Evolutionary conservation across 2,113 vertebrate species (phyloP), one percentile per base, ranked within the genome.

Genomic region (Oplegnathus fasciatus): DNA sequence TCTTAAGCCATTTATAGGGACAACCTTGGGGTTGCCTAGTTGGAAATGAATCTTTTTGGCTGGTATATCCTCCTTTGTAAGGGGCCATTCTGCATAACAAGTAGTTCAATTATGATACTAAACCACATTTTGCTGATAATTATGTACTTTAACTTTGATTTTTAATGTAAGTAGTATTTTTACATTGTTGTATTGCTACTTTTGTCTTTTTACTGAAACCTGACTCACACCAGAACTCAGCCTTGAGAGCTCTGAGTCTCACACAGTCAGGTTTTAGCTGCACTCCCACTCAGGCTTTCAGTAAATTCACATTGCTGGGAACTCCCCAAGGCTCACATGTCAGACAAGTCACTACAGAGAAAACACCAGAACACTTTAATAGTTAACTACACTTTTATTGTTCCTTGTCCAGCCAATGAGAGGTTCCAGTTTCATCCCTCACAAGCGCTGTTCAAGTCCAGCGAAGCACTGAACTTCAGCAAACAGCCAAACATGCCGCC

Each of bases 381-480:
- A 92, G 89, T 94, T 94, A 93, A 93, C 93, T 95, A 94, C 92
- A 92, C 82, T 85, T 95, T 94, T 94, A 94, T 94, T 95, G 90
- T 94, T 89, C 85, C 84, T 91, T 94, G 66, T 92, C 89, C 92
- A 92, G 89, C 78, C 88, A 91, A 91, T 74, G 88, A 90, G 82
- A 92, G 77, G 60, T 89, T 93, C 86, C 80, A 91, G 84, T 88
- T 91, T 92, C 82, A 91, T 89, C 85, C 88, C 88, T 91, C 89
- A 90, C 73, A 86, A 87, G 67, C 92, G 72, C 83, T 48, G 69
- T 83, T 90, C 77, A 81, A 60, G 72, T 90, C 82, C 90, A 90
- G 82, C 86, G 10, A 83, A 84, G 75, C 40, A 64, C 77, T 77
- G 78, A 88, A 81, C 83, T 60, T 61, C 85, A 80, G 83, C 42